Evolutionary conservation across 2,888 invertebrate genomes (phyloP).

Genomic region (Junonia oenone): DNA sequence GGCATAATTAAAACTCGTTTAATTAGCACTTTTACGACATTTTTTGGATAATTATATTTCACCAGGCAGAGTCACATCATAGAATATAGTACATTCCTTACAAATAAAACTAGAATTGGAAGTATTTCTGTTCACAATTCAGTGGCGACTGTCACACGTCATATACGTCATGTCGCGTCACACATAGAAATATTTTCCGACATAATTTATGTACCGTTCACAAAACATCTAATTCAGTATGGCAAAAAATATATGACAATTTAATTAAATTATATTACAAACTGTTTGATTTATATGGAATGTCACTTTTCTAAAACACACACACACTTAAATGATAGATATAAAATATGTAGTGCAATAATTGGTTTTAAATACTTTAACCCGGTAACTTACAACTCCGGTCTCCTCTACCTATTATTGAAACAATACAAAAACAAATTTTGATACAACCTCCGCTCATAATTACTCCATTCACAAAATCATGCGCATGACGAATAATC

Average conservation of each 20-base stretch:
- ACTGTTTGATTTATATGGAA: background rate
- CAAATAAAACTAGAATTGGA: background rate
- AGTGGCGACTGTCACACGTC: background rate
- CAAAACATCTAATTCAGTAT: background rate
- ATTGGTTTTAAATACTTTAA: too few relatives aligned
- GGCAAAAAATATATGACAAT: background rate
- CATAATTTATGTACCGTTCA: background rate
- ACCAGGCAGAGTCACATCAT: too few relatives aligned
- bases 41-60: too few relatives aligned
- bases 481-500: slow-evolving; percentile 1
- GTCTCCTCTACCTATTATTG: too few relatives aligned
- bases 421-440: background rate
- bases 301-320: too few relatives aligned
- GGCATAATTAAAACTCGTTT: too few relatives aligned
- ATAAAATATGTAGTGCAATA: too few relatives aligned
- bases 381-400: too few relatives aligned
- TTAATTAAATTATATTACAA: background rate
- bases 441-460: background rate
- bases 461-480: slow-evolving; percentile 8
- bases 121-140: background rate
- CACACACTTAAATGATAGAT: too few relatives aligned
- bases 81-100: background rate
- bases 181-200: background rate
- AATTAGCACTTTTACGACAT: too few relatives aligned
- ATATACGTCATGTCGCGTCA: background rate